These are phyloP conservation scores for Lonchura striata DNA, from an alignment of 2,113 vertebrate genomes.

Conservation along the genomic window DNA sequence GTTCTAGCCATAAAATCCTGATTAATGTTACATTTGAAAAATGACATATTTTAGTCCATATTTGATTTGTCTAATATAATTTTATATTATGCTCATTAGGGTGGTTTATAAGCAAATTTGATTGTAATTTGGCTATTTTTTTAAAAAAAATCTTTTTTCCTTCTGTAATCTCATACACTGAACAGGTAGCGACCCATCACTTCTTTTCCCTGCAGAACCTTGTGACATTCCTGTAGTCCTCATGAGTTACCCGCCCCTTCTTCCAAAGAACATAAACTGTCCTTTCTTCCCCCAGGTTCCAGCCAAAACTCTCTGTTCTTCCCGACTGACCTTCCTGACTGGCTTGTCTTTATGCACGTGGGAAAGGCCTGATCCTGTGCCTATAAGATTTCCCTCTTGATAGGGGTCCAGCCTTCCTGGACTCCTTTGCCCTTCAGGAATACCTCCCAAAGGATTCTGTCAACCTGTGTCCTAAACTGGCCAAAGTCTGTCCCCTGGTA, in stretches of 20 bases:
- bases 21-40: not conserved
- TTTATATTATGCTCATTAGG: not conserved
- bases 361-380: not conserved
- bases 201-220: not conserved
- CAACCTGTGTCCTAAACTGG: not conserved
- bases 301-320: not conserved
- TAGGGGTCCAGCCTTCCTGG: not conserved
- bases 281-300: not conserved
- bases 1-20: not conserved
- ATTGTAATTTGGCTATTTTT: not conserved
- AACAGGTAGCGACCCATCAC: fast-evolving
- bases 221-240: not conserved
- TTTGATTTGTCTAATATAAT: not conserved
- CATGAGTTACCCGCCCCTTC: fast-evolving
- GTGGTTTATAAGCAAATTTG: not conserved
- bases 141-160: not conserved
- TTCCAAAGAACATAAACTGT: not conserved
- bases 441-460: not conserved
- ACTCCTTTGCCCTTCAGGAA: not conserved
- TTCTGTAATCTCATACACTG: not conserved
- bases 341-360: not conserved
- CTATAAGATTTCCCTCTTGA: not conserved
- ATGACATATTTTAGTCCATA: not conserved
- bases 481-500: not conserved
- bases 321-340: not conserved